A percentile compares a stretch with the other conserved stretches of the same genome.
phyloP scores from a whole-genome alignment of 2,113 vertebrate genomes.

The Entosphenus tridentatus region DNA sequence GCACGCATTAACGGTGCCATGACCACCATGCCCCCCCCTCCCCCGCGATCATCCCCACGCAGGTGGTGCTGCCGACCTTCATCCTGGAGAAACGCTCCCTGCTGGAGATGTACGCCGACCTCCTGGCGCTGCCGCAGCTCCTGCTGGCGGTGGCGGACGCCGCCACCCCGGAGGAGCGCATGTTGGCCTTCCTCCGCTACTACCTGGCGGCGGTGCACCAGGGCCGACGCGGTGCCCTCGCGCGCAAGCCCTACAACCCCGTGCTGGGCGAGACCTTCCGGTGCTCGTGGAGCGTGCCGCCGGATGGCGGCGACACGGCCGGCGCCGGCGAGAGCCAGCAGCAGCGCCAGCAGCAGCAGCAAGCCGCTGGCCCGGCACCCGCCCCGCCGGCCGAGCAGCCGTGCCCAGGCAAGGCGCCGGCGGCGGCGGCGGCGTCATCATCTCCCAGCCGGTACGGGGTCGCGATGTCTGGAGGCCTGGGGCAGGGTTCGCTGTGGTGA shows the following conservation, averaged over 20 bases:
- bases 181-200: slow-evolving; percentile 88
- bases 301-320: no score
- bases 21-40: no score
- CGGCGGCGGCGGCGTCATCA: no score
- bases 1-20: no score
- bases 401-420: no score
- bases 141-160: slow-evolving; percentile 58
- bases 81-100: slow-evolving; percentile 89
- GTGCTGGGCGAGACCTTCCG: slow-evolving; percentile 92
- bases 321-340: no score
- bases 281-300: slow-evolving; percentile 68
- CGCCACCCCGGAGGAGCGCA: slow-evolving; percentile 49
- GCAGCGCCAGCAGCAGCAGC: no score
- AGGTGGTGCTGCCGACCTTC: slow-evolving; percentile 95
- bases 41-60: background rate
- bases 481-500: no score
- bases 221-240: slow-evolving; percentile 82
- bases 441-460: no score
- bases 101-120: slow-evolving; percentile 95
- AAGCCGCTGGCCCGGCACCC: no score
- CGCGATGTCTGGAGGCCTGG: no score
- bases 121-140: slow-evolving; percentile 87
- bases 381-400: no score
- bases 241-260: slow-evolving; percentile 95
- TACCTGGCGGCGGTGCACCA: slow-evolving; percentile 97